phyloP scores from a whole-genome alignment of 2,797 vertebrate species.

The Sebastes nivosus region DNA sequence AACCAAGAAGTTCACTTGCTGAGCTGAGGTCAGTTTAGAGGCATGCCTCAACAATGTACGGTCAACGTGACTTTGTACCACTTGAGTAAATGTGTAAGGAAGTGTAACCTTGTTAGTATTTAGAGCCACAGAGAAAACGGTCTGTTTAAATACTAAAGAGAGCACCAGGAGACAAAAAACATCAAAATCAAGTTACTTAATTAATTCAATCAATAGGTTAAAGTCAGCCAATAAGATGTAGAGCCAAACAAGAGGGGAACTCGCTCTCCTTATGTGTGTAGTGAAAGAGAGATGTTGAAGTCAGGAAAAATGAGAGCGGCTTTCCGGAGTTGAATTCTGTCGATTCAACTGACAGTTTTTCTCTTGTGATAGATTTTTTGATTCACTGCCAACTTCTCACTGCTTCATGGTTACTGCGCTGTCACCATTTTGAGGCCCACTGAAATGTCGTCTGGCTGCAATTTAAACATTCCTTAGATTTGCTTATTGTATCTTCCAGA shows the following conservation, averaged over 20 bases:
- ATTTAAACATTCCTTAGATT: neutral
- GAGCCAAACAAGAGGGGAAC: neutral
- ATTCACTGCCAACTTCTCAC: neutral
- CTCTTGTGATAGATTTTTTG: constrained; percentile 4
- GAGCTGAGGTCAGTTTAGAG: neutral
- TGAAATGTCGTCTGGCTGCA: neutral
- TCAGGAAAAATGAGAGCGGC: neutral
- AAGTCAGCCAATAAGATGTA: neutral
- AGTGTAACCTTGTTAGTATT: neutral
- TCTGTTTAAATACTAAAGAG: neutral
- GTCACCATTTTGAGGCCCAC: neutral
- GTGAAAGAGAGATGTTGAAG: neutral
- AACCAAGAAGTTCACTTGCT: constrained; percentile 8
- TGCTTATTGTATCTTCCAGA: neutral
- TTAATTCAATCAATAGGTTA: neutral
- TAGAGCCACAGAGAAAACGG: neutral
- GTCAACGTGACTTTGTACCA: neutral
- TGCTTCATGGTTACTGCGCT: neutral
- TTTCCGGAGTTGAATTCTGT: neutral
- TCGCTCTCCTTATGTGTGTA: neutral
- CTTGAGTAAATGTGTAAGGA: neutral
- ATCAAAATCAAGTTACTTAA: neutral
- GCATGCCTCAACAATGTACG: neutral
- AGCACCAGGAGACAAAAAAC: neutral
- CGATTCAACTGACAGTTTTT: neutral